Conservation (phyloP, 2,797 vertebrate species). For the Numenius phaeopus region DNA sequence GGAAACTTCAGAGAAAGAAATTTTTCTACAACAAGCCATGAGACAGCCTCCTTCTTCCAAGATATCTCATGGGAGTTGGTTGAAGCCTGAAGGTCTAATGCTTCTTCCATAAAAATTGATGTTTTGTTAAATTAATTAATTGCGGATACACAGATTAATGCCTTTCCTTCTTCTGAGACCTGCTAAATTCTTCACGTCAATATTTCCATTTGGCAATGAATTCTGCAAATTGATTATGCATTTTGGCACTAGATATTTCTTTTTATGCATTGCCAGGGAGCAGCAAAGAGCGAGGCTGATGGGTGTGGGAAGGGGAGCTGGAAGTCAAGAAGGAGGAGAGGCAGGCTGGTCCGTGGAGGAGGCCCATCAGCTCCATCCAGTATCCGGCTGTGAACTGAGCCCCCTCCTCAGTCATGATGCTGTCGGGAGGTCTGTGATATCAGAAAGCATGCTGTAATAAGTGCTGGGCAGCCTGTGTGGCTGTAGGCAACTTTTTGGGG, state of each 20-base stretch:
- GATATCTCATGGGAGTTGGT: background rate
- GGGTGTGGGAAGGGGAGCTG: fast-evolving
- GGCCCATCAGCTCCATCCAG: background rate
- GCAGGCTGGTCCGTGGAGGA: fast-evolving
- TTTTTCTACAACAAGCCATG: background rate
- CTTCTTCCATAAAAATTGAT: background rate
- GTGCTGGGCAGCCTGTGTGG: background rate
- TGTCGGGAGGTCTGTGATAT: background rate
- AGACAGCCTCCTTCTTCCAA: background rate
- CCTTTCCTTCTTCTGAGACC: background rate
- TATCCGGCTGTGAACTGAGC: background rate
- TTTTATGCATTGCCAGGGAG: background rate
- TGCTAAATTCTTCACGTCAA: background rate
- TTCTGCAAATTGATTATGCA: background rate
- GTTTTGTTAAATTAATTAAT: background rate
- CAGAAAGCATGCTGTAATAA: background rate
- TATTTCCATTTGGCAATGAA: background rate
- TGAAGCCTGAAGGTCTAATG: background rate
- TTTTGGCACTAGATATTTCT: background rate
- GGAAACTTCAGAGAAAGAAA: background rate
- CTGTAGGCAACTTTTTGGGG: background rate
- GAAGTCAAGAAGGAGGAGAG: background rate
- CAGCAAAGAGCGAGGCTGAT: background rate
- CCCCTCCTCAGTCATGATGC: background rate
- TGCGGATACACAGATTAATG: background rate